phyloP scores from a whole-genome alignment of 2,888 invertebrate species.

The Drosophila kuntzei region DNA sequence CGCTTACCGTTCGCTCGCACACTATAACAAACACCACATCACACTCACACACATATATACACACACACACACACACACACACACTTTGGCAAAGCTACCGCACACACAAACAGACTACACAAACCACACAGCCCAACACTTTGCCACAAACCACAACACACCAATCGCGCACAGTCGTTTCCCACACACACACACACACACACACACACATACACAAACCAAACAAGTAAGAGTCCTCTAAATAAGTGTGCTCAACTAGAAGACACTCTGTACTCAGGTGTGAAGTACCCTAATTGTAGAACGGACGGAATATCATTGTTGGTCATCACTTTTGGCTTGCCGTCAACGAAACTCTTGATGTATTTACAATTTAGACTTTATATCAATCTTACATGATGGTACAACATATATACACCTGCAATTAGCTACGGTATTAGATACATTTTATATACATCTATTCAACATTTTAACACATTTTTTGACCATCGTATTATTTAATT shows the following conservation, averaged over 20 bases:
- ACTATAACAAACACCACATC: not conserved
- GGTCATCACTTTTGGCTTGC: conserved; percentile 1
- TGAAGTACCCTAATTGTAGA: conserved; percentile 5
- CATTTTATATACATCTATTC: too few relatives aligned
- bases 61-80: not conserved
- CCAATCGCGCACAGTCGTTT: conserved; percentile 18
- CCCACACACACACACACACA: conserved; percentile 5
- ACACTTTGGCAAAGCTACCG: conserved; percentile 7
- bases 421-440: too few relatives aligned
- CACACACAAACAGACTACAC: conserved; percentile 22
- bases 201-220: not conserved
- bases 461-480: too few relatives aligned
- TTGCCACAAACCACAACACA: conserved; percentile 19
- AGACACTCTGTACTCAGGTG: conserved; percentile 18
- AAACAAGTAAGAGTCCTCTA: conserved; percentile 10
- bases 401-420: too few relatives aligned
- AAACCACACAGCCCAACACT: conserved; percentile 16
- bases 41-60: not conserved
- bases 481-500: too few relatives aligned
- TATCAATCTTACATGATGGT: too few relatives aligned
- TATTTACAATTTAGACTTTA: too few relatives aligned
- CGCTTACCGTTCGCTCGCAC: conserved; percentile 15
- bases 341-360: not conserved
- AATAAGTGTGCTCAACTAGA: conserved; percentile 9
- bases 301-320: not conserved